Evolutionary conservation across 2,888 invertebrate species (phyloP), one percentile per base, ranked within the genome.

Genomic region (Iphiclides podalirius): DNA sequence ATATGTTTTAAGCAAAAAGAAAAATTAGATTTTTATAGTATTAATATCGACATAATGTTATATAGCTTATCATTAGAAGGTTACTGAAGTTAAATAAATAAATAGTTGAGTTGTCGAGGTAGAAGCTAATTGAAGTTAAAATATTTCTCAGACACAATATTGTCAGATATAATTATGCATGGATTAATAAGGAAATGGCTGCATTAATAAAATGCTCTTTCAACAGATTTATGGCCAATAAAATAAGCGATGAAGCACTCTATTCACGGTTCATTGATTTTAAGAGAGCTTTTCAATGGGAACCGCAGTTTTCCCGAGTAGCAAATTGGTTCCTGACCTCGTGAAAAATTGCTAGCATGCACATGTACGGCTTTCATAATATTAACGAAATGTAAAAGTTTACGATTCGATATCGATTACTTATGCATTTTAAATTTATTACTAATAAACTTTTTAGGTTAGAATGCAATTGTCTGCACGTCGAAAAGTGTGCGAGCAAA

Each of bases 261-360:
- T 4, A 31, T n/a, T 31, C 31, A 38, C 16, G 4, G 33, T 17
- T 16, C 34, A 49, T 43, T 34, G 43, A 43, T 49, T 39, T 49
- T 34, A 38, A 42, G 42, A 34, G 33, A 43, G 43, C 48, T 15
- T 11, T 41, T 12, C 28, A 23, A 16, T 28, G 43, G 33, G 6
- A 26, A 13, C 33, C 23, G 37, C 38, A 38, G 15, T 43, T 38
- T 47, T 43, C 41, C 20, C 38, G 34, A 38, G 33, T 43, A 48
- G 20, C 17, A 48, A 48, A 38, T 43, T 44, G 34, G 26, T 23
- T 16, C 13, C 34, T 15, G 34, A 44, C 26, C 38, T 31, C 38
- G 43, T 17, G 20, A 28, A 37, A 42, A 47, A 47, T 47, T 41
- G 48, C 20, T 11, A 26, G 14, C 4, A 16, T 41, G 17, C 37